Conservation (phyloP, 2,113 vertebrate species). For the Muntiacus reevesi region DNA sequence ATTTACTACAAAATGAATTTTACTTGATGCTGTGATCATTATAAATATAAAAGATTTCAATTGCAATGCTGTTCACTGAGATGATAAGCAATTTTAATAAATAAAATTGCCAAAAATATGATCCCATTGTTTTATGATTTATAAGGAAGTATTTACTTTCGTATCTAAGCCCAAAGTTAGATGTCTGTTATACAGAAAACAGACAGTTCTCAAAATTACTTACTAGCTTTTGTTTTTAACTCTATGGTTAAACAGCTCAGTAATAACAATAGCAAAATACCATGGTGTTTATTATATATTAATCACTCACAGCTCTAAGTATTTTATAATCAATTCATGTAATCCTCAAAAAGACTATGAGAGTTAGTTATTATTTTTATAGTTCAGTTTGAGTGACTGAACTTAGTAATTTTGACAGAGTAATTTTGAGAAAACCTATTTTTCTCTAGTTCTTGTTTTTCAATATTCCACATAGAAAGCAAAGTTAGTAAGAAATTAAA, state of each 20-base stretch:
- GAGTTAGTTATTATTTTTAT: neutral
- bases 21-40: neutral
- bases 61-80: neutral
- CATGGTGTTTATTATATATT: neutral
- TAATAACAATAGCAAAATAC: neutral
- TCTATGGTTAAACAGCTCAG: neutral
- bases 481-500: neutral
- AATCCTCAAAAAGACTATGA: neutral
- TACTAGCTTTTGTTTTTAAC: neutral
- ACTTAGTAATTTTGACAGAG: neutral
- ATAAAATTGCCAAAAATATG: neutral
- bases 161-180: neutral
- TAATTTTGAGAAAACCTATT: neutral
- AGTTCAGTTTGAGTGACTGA: neutral
- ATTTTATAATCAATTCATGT: neutral
- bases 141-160: neutral
- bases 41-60: neutral
- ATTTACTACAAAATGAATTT: slow-evolving; percentile 2
- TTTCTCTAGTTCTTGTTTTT: neutral
- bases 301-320: neutral
- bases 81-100: neutral
- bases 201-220: no score
- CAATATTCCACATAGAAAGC: neutral
- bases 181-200: neutral
- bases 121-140: neutral